phyloP scores from a whole-genome alignment of 2,797 vertebrate genomes.

The Neosilurus mollespiculum region DNA sequence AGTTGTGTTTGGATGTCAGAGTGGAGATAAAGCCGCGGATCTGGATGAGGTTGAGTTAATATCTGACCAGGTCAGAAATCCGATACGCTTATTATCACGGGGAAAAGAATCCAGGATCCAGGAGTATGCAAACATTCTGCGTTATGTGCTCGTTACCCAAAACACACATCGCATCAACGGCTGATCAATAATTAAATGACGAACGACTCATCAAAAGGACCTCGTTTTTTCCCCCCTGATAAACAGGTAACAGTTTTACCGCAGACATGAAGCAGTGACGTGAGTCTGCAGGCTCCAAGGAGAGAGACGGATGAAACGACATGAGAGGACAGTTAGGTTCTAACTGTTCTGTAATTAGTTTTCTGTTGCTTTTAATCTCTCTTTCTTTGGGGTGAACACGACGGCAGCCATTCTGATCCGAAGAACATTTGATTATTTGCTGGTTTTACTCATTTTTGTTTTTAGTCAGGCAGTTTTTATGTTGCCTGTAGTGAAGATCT shows the following conservation, averaged over 20 bases:
- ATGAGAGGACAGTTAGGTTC: too few relatives aligned
- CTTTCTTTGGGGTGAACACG: too few relatives aligned
- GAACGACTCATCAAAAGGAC: neutral
- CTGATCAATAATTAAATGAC: neutral
- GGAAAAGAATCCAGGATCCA: constrained; percentile 8
- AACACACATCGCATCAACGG: constrained; percentile 7
- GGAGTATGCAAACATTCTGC: constrained; percentile 17
- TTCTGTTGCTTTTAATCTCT: neutral
- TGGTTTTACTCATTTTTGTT: neutral
- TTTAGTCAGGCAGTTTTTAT: neutral
- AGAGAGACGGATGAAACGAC: too few relatives aligned
- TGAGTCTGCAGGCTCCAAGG: neutral
- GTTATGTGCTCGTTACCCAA: neutral
- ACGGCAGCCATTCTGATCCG: neutral
- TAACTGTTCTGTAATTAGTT: too few relatives aligned
- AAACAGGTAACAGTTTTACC: neutral
- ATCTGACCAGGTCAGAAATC: constrained; percentile 3
- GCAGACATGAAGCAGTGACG: neutral
- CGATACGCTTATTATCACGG: neutral
- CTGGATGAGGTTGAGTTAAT: constrained; percentile 11
- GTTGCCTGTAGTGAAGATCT: neutral
- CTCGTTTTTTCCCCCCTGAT: neutral
- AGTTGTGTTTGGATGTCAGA: constrained; percentile 15
- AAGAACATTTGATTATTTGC: neutral
- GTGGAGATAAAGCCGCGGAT: constrained; percentile 23